Percentiles rank a stretch among this genome's conserved stretches.
Evolutionary conservation across 2,113 vertebrate species (phyloP).

Genomic region (Eupsittula cactorum): DNA sequence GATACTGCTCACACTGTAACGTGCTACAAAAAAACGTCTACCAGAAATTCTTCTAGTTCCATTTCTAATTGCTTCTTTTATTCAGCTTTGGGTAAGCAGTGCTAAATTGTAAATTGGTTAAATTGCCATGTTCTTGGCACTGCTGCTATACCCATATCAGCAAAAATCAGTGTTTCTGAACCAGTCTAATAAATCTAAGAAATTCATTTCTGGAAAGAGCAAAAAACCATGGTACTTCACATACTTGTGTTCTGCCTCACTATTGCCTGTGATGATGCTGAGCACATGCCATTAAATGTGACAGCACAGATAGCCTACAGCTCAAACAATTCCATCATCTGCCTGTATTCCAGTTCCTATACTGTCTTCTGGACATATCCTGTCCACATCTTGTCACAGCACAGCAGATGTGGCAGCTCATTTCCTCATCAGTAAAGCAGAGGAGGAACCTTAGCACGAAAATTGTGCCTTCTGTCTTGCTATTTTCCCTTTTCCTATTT

Average conservation of each 20-base stretch:
- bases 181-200: neutral
- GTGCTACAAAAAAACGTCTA: neutral
- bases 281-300: neutral
- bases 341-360: neutral
- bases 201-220: neutral
- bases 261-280: neutral
- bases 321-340: slow-evolving; percentile 29
- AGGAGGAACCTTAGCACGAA: neutral
- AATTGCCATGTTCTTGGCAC: neutral
- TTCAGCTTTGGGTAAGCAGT: neutral
- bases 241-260: neutral
- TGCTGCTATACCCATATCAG: neutral
- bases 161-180: neutral
- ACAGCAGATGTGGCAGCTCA: slow-evolving; percentile 32
- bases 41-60: neutral
- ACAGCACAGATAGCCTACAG: slow-evolving; percentile 1
- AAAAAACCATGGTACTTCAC: neutral
- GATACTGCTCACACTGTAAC: neutral
- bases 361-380: neutral
- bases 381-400: slow-evolving; percentile 15
- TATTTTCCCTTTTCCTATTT: neutral
- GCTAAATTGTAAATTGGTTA: neutral
- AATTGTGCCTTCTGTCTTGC: neutral
- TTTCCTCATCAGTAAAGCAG: neutral
- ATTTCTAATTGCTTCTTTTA: neutral